Percentiles rank a stretch among this genome's conserved stretches.
These are phyloP conservation scores for Auanema freiburgensis DNA, from an alignment of 2,888 invertebrate species.

Conservation along the genomic window DNA sequence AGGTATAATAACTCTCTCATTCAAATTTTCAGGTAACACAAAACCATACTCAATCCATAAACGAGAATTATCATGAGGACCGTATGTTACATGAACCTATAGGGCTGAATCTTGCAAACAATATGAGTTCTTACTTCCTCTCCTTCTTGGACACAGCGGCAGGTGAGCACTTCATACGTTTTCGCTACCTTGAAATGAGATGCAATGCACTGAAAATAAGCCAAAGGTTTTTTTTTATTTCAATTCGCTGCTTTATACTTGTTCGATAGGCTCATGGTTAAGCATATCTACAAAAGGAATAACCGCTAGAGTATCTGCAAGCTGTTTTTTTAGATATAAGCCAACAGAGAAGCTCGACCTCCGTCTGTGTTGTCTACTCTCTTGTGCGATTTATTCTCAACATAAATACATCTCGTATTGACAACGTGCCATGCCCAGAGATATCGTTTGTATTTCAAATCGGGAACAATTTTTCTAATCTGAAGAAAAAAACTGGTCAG, in stretches of 20 bases:
- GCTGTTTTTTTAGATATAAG: neutral
- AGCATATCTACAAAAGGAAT: slow-evolving; percentile 62
- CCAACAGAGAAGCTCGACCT: slow-evolving; percentile 1
- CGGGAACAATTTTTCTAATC: slow-evolving; percentile 22
- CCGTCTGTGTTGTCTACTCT: slow-evolving; percentile 34
- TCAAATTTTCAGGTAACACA: slow-evolving; percentile 63
- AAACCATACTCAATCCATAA: slow-evolving; percentile 67
- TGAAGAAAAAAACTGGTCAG: slow-evolving; percentile 18
- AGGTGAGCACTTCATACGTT: slow-evolving; percentile 23
- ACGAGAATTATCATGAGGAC: slow-evolving; percentile 65
- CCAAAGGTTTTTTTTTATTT: neutral
- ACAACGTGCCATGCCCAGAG: slow-evolving; percentile 64
- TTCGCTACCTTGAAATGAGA: slow-evolving; percentile 29
- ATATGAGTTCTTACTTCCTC: slow-evolving; percentile 30
- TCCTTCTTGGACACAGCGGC: slow-evolving; percentile 34
- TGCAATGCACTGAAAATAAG: slow-evolving; percentile 32
- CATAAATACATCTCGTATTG: slow-evolving; percentile 54
- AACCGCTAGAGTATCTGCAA: slow-evolving; percentile 55
- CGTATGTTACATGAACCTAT: slow-evolving; percentile 60
- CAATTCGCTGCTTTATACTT: slow-evolving; percentile 17
- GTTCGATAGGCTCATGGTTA: slow-evolving; percentile 52
- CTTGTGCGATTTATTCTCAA: slow-evolving; percentile 38
- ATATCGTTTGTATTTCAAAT: slow-evolving; percentile 25
- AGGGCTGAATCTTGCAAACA: slow-evolving; percentile 14
- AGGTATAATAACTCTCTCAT: slow-evolving; percentile 46